These are phyloP conservation scores for Drosophila orosa DNA, from an alignment of 1,140 invertebrate genomes.

Conservation along the genomic window DNA sequence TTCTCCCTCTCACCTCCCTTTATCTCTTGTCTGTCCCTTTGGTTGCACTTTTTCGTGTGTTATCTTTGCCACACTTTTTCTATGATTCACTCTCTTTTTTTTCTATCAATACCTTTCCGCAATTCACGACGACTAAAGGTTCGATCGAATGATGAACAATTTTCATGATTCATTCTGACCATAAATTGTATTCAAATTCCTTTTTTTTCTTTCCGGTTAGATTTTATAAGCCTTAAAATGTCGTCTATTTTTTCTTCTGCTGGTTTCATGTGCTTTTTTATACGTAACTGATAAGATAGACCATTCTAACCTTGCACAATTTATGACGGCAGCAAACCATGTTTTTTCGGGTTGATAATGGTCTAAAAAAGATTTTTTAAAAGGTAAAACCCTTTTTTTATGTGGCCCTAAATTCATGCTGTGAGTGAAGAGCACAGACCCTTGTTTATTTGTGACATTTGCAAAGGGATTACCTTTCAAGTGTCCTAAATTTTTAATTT, in stretches of 20 bases:
- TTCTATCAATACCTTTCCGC: slow-evolving; percentile 22
- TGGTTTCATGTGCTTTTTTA: slow-evolving; percentile 23
- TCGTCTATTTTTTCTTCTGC: neutral
- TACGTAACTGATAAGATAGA: slow-evolving; percentile 68
- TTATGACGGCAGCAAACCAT: slow-evolving; percentile 50
- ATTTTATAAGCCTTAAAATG: slow-evolving; percentile 25
- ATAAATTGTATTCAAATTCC: slow-evolving; percentile 40
- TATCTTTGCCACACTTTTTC: neutral
- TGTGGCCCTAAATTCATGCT: slow-evolving; percentile 16
- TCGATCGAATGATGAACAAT: slow-evolving; percentile 2
- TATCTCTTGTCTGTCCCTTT: neutral
- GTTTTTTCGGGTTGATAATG: slow-evolving; percentile 35
- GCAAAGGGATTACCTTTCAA: neutral
- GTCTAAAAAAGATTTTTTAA: slow-evolving; percentile 10
- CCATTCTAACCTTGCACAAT: slow-evolving; percentile 68
- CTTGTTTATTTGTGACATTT: slow-evolving; percentile 25
- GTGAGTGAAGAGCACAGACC: slow-evolving; percentile 1
- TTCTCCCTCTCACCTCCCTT: neutral
- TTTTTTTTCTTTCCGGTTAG: neutral
- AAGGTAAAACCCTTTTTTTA: slow-evolving; percentile 24
- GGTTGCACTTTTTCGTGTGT: slow-evolving; percentile 2
- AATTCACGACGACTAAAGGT: slow-evolving; percentile 20
- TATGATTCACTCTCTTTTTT: slow-evolving; percentile 26
- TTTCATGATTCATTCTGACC: slow-evolving; percentile 47
- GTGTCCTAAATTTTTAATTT: neutral